These are phyloP conservation scores for Porites divaricata DNA, from an alignment of 92 coral and sea anemone genomes.

Conservation along the genomic window DNA sequence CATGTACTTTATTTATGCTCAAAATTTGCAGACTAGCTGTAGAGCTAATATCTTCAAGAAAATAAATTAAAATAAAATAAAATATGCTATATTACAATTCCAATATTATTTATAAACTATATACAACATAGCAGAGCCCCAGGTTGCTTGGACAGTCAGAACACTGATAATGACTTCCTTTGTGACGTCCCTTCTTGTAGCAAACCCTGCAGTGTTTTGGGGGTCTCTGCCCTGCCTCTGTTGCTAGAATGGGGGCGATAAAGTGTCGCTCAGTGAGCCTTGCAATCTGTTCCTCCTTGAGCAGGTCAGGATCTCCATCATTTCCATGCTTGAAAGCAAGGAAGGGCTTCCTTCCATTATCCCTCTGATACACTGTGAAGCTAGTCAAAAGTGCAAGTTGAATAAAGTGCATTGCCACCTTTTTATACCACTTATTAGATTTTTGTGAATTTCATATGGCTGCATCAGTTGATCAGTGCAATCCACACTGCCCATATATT, in stretches of 20 bases:
- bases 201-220: constrained; percentile 45
- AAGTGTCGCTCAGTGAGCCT: constrained; percentile 49
- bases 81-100: too few relatives aligned
- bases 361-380: constrained; percentile 16
- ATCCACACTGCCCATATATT: not conserved
- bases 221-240: constrained; percentile 36
- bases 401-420: too few relatives aligned
- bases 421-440: too few relatives aligned
- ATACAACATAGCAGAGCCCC: constrained; percentile 47
- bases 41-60: too few relatives aligned
- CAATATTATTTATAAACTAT: too few relatives aligned
- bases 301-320: constrained; percentile 17
- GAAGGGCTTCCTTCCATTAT: constrained; percentile 39
- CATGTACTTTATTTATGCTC: too few relatives aligned
- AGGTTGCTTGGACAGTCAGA: constrained; percentile 39
- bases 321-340: constrained; percentile 31
- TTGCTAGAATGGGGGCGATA: constrained; percentile 33
- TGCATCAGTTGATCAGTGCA: not conserved
- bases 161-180: constrained; percentile 45
- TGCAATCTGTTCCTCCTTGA: constrained; percentile 40
- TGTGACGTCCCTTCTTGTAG: constrained; percentile 9
- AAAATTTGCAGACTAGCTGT: too few relatives aligned
- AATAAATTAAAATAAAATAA: too few relatives aligned
- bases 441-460: too few relatives aligned
- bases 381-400: not conserved